Conservation (phyloP, 2,888 invertebrate genomes). For the Drosophila falleni region DNA sequence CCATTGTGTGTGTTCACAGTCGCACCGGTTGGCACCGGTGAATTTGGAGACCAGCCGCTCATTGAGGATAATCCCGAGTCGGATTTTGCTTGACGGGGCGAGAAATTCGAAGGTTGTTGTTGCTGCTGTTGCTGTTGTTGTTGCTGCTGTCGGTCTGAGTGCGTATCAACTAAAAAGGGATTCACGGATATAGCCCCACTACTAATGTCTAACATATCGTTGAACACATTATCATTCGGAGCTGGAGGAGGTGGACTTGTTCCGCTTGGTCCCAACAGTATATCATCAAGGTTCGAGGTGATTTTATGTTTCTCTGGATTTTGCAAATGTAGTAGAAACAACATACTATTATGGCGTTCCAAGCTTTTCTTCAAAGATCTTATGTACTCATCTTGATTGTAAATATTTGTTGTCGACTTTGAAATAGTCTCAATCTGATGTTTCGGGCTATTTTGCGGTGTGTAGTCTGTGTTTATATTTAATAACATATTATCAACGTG, state of each 20-base stretch:
- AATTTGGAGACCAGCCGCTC: conserved; percentile 94
- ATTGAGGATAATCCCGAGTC: conserved; percentile 95
- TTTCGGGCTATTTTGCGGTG: neutral
- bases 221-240: conserved; percentile 88
- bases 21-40: conserved; percentile 85
- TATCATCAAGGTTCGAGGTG: conserved; percentile 67
- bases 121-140: conserved; percentile 20
- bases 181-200: conserved; percentile 18
- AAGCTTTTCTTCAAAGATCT: conserved; percentile 83
- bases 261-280: conserved; percentile 83
- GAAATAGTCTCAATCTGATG: neutral
- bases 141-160: neutral
- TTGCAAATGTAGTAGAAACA: conserved; percentile 84
- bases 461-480: conserved; percentile 42
- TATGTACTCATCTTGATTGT: conserved; percentile 85
- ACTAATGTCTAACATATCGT: conserved; percentile 38
- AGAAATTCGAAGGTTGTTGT: conserved; percentile 27
- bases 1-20: conserved; percentile 21
- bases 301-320: conserved; percentile 83
- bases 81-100: conserved; percentile 88
- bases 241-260: conserved; percentile 94
- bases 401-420: conserved; percentile 75
- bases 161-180: conserved; percentile 70
- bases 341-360: conserved; percentile 85
- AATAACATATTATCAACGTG: conserved; percentile 50